These are phyloP conservation scores for Diaperis boleti DNA, from an alignment of 2,888 invertebrate genomes.

Conservation along the genomic window DNA sequence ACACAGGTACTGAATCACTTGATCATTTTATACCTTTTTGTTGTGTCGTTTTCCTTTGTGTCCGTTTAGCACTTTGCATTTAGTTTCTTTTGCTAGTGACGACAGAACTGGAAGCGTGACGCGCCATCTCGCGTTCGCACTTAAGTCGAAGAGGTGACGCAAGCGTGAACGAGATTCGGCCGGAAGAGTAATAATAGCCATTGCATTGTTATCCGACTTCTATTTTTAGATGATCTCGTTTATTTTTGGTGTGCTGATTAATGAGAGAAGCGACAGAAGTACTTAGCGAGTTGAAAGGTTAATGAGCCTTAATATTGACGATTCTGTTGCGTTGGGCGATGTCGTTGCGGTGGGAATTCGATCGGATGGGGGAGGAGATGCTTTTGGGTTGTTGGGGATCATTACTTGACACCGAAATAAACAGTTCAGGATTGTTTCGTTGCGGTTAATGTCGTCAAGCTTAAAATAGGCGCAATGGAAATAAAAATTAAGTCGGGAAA, in stretches of 20 bases:
- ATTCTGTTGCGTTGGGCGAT: slow-evolving; percentile 5
- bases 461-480: no score
- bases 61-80: slow-evolving; percentile 26
- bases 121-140: not conserved
- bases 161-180: not conserved
- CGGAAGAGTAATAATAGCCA: slow-evolving; percentile 19
- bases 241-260: slow-evolving; percentile 25
- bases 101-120: slow-evolving; percentile 2
- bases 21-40: slow-evolving; percentile 11
- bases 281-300: slow-evolving; percentile 28
- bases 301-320: slow-evolving; percentile 16
- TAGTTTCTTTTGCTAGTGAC: slow-evolving; percentile 1
- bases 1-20: slow-evolving; percentile 61
- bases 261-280: slow-evolving; percentile 21
- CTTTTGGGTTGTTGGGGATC: no score
- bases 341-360: not conserved
- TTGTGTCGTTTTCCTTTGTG: no score
- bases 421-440: no score
- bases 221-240: slow-evolving; percentile 22
- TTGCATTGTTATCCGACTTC: slow-evolving; percentile 25
- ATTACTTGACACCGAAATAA: no score
- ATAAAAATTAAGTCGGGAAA: no score
- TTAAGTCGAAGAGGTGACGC: slow-evolving; percentile 9
- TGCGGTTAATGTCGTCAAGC: no score
- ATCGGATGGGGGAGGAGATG: no score